Evolutionary conservation across 2,113 vertebrate genomes (phyloP).

Genomic region (Puma concolor): DNA sequence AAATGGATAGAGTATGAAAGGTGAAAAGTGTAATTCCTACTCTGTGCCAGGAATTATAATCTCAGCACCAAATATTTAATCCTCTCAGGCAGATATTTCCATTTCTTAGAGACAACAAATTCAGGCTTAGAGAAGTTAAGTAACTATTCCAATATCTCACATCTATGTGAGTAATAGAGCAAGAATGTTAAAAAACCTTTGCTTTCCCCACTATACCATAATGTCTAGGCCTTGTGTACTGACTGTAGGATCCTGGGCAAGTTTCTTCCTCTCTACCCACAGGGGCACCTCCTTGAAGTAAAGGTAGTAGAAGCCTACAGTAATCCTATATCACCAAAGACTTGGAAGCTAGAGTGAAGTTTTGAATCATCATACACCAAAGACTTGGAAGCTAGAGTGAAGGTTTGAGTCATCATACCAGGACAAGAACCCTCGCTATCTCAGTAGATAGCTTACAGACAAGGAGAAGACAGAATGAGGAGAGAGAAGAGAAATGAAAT

Average conservation of each 20-base stretch:
- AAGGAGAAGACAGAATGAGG: neutral
- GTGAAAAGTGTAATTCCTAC: neutral
- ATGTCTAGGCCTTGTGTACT: neutral
- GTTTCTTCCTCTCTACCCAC: conserved; percentile 10
- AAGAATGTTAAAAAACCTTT: conserved; percentile 41
- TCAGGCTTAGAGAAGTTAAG: conserved; percentile 36
- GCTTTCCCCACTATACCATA: neutral
- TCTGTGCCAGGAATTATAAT: conserved; percentile 27
- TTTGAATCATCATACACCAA: neutral
- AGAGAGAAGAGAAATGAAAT: conserved; percentile 35
- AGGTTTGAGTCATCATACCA: conserved; percentile 36
- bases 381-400: conserved; percentile 14
- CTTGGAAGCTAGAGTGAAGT: neutral
- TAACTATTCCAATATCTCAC: neutral
- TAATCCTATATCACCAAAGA: conserved; percentile 14
- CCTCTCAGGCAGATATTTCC: neutral
- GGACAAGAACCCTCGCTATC: neutral
- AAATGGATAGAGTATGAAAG: neutral
- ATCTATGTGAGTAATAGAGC: neutral
- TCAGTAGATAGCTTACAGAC: conserved; percentile 34
- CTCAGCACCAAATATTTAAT: neutral
- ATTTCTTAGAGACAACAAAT: neutral
- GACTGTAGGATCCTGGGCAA: neutral
- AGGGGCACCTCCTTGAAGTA: neutral
- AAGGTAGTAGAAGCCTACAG: neutral